phyloP scores from a whole-genome alignment of 2,113 vertebrate genomes.

The Saguinus imperator region DNA sequence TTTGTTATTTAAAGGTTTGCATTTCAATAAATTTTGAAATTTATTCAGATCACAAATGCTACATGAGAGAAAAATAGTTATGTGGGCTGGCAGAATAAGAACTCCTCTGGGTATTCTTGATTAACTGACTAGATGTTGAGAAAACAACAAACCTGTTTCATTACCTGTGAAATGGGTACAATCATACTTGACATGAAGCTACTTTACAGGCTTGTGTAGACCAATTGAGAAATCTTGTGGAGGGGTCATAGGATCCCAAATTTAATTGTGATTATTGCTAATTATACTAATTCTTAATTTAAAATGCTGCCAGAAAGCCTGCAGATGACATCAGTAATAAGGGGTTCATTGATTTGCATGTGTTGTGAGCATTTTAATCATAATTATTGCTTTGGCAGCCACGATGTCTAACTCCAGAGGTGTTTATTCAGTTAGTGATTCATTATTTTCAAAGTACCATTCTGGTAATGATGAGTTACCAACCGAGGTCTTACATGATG shows the following conservation, averaged over 20 bases:
- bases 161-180: conserved; percentile 26
- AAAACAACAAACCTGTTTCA: neutral
- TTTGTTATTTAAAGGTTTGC: neutral
- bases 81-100: neutral
- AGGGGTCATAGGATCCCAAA: conserved; percentile 4
- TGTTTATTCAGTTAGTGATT: conserved; percentile 54
- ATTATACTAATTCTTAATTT: conserved; percentile 68
- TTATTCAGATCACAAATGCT: neutral
- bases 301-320: conserved; percentile 40
- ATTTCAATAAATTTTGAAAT: conserved; percentile 2
- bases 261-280: conserved; percentile 64
- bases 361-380: neutral
- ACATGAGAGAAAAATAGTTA: neutral
- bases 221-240: neutral
- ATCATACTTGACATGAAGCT: neutral
- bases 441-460: conserved; percentile 42
- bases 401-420: neutral
- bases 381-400: conserved; percentile 56
- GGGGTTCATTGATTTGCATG: conserved; percentile 29
- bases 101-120: neutral
- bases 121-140: neutral
- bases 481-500: neutral
- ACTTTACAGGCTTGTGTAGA: neutral
- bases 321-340: conserved; percentile 25
- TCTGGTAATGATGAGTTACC: neutral